These are phyloP conservation scores for Ectobius pallidus DNA, from an alignment of 2,888 invertebrate genomes.

Conservation along the genomic window DNA sequence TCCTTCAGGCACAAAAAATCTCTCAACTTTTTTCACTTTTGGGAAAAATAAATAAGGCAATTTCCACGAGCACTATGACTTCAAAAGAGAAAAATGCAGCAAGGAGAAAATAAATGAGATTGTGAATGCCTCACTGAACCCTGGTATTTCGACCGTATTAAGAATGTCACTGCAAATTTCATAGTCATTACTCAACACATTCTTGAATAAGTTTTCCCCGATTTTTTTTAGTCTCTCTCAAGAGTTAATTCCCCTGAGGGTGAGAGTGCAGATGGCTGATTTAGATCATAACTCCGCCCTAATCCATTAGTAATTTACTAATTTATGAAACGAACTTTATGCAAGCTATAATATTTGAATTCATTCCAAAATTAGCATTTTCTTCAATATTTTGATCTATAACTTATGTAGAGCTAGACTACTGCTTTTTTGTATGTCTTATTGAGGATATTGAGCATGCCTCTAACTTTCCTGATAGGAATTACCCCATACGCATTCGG, in stretches of 20 bases:
- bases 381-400: too few species aligned
- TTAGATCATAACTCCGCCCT: not conserved
- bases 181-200: conserved; percentile 50
- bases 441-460: too few species aligned
- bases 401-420: too few species aligned
- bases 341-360: too few species aligned
- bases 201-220: conserved; percentile 30
- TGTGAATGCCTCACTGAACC: conserved; percentile 47
- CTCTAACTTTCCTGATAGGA: too few species aligned
- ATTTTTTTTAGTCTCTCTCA: not conserved
- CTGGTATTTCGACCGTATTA: conserved; percentile 50
- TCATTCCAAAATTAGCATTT: too few species aligned
- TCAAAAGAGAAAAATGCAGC: conserved; percentile 48
- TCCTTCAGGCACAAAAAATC: conserved; percentile 30
- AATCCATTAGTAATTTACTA: too few species aligned
- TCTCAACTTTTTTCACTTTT: conserved; percentile 26
- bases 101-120: conserved; percentile 49
- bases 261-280: conserved; percentile 21
- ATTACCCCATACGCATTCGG: too few species aligned
- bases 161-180: conserved; percentile 51
- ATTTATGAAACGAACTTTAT: too few species aligned
- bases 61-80: conserved; percentile 48
- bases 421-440: too few species aligned
- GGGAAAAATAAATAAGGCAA: conserved; percentile 44
- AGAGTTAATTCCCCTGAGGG: not conserved